Evolutionary conservation across 2,888 invertebrate species (phyloP).

Genomic region (Micoletzkya japonica): DNA sequence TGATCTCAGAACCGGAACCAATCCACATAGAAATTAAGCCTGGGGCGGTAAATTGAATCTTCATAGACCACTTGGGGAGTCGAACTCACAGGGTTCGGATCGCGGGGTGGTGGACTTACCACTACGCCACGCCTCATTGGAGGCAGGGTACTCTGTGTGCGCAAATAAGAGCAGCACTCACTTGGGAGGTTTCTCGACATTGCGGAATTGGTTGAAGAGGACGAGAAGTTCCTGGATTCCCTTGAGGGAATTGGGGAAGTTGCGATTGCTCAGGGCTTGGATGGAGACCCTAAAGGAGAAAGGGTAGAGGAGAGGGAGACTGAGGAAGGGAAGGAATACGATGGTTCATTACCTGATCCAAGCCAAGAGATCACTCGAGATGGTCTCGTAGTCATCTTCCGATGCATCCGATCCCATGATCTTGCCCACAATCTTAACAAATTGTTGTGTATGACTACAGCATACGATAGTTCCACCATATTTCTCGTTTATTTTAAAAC

Average conservation of each 20-base stretch:
- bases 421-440: slow-evolving; percentile 93
- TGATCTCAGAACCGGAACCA: slow-evolving; percentile 22
- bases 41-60: slow-evolving; percentile 27
- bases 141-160: not conserved
- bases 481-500: not conserved
- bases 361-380: slow-evolving; percentile 82
- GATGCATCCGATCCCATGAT: slow-evolving; percentile 92
- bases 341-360: slow-evolving; percentile 80
- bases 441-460: not conserved
- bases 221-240: slow-evolving; percentile 88
- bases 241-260: slow-evolving; percentile 90
- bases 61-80: slow-evolving; percentile 14
- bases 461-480: not conserved
- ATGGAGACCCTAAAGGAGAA: slow-evolving; percentile 68
- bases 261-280: slow-evolving; percentile 66
- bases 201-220: slow-evolving; percentile 90
- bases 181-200: slow-evolving; percentile 96
- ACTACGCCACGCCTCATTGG: slow-evolving; percentile 13
- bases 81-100: slow-evolving; percentile 6
- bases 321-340: not conserved
- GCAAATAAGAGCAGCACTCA: slow-evolving; percentile 66
- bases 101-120: not conserved
- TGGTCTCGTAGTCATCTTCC: slow-evolving; percentile 83
- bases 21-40: slow-evolving; percentile 28
- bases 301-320: not conserved